These are phyloP conservation scores for Malthinus seriepunctatus DNA, from an alignment of 2,888 invertebrate genomes.

Conservation along the genomic window DNA sequence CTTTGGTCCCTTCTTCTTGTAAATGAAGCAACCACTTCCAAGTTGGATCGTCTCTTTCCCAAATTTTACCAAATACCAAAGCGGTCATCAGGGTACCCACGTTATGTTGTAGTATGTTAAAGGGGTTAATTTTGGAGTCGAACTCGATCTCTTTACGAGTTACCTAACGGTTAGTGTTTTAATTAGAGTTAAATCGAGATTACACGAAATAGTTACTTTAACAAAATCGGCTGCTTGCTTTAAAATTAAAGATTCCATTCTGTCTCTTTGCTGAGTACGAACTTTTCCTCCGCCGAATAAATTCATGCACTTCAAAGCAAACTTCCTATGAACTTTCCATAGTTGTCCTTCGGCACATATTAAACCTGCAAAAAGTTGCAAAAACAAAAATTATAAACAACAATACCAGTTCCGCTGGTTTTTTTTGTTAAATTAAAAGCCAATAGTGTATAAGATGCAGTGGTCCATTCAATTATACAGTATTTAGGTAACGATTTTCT, in stretches of 20 bases:
- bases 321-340: constrained; percentile 83
- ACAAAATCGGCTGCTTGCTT: constrained; percentile 65
- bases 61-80: constrained; percentile 77
- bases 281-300: constrained; percentile 73
- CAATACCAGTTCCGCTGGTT: constrained; percentile 1
- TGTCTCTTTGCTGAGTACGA: constrained; percentile 59
- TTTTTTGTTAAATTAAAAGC: constrained; percentile 1
- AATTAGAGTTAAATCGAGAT: neutral
- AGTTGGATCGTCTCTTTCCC: constrained; percentile 67
- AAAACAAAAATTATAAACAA: constrained; percentile 3
- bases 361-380: constrained; percentile 62
- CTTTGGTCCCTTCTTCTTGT: constrained; percentile 82
- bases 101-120: constrained; percentile 65
- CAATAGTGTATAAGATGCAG: neutral
- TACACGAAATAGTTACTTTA: constrained; percentile 52
- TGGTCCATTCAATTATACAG: neutral
- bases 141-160: constrained; percentile 25
- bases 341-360: constrained; percentile 80
- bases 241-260: constrained; percentile 68
- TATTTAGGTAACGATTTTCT: neutral
- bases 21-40: constrained; percentile 78
- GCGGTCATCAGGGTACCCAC: constrained; percentile 78
- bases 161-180: constrained; percentile 17
- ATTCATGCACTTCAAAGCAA: constrained; percentile 72
- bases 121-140: constrained; percentile 54